A percentile compares a stretch with the other conserved stretches of the same genome.
These are phyloP conservation scores for Tyto alba DNA, from an alignment of 2,113 vertebrate species.

Conservation along the genomic window DNA sequence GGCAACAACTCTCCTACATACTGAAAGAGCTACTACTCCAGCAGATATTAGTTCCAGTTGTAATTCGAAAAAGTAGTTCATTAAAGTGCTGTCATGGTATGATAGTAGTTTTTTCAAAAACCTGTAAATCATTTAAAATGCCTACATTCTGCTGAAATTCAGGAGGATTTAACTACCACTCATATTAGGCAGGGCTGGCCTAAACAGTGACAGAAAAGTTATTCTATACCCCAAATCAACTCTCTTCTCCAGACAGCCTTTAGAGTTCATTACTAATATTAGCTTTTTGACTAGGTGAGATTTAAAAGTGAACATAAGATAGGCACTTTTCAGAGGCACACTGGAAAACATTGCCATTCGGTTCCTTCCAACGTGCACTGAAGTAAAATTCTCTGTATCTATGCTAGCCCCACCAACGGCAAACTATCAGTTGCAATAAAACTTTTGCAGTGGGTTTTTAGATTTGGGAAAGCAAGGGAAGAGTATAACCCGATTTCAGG, in stretches of 20 bases:
- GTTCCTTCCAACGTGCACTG: neutral
- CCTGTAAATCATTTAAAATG: neutral
- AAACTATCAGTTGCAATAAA: neutral
- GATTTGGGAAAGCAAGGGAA: neutral
- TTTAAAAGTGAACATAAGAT: neutral
- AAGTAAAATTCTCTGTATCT: neutral
- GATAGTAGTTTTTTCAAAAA: neutral
- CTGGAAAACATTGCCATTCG: neutral
- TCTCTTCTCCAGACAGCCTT: neutral
- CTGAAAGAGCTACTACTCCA: neutral
- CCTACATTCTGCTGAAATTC: neutral
- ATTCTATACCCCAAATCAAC: neutral
- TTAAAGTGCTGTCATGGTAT: neutral
- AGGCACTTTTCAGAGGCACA: neutral
- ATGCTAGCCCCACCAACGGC: neutral
- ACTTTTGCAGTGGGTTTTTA: neutral
- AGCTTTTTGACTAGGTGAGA: neutral
- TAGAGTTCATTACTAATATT: neutral
- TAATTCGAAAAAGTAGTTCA: conserved; percentile 6
- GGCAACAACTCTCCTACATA: neutral
- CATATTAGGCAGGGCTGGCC: neutral
- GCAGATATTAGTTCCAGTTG: conserved; percentile 1
- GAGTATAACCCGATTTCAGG: neutral
- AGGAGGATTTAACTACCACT: neutral
- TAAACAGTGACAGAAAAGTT: neutral